These are phyloP conservation scores for Muscicapa comitata DNA, from an alignment of 2,797 vertebrate genomes.

Conservation along the genomic window DNA sequence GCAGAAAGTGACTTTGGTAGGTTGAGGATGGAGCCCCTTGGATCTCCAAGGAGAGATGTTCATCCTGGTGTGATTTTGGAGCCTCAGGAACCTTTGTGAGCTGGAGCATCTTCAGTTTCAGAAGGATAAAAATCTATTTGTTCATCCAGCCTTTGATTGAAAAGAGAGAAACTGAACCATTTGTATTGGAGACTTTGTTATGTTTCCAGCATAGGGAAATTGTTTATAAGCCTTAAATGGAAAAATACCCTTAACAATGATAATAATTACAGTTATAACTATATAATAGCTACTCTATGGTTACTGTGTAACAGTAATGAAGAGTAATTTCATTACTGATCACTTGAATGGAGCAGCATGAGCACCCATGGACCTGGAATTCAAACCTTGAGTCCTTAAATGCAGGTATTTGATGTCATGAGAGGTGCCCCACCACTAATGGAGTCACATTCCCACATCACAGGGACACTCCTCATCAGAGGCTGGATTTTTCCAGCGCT, in stretches of 20 bases:
- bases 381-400: background rate
- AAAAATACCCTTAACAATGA: background rate
- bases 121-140: fast-evolving
- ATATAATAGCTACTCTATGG: too few species aligned
- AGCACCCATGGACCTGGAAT: background rate
- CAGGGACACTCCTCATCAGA: background rate
- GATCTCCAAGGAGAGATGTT: background rate
- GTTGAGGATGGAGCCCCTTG: background rate
- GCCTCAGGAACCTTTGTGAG: background rate
- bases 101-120: background rate
- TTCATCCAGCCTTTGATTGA: background rate
- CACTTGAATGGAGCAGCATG: background rate
- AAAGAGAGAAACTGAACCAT: background rate
- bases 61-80: background rate
- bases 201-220: background rate
- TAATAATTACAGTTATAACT: background rate
- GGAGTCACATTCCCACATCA: background rate
- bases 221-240: background rate
- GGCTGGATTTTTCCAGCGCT: background rate
- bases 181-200: background rate
- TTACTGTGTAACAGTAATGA: background rate
- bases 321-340: background rate
- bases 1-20: background rate
- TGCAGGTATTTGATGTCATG: background rate
- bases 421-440: background rate